Base-by-base conservation (phyloP, 2,888 invertebrate species). In the Julus scandinavius region DNA sequence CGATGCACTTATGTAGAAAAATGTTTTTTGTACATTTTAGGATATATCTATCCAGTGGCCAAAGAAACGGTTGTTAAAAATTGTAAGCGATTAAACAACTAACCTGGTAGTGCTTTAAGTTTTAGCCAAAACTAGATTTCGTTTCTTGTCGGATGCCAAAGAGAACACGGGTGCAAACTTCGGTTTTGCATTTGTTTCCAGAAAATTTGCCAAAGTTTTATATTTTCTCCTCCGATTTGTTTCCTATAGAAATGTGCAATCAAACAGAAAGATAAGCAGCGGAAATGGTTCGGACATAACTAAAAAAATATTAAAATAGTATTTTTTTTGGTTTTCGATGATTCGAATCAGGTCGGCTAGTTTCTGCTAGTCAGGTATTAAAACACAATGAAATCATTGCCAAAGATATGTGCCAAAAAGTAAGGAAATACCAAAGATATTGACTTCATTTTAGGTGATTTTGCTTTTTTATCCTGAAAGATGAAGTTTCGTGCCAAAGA, bases 1-100 rank as follows among this genome's bases (percentile, higher is more conserved):
- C 80, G 80, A 80, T 80, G 80, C 80, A 80, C 38, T 80, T 80
- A 80, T 29, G 72, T 72, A 72, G 72, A 80, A 80, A 80, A 38
- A 54, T 15, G 63, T 11, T 72, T 29, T 6, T 17, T 20, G 20
- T 7, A 29, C n/a, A 80, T 80, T 80, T 38, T 80, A 40, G 80
- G 80, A 38, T 80, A 29, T 72, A 72, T 29, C 0, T 29, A 29
- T 11, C 13, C 9, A 50, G 50, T 50, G 13, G 50, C 29, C 29
- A 29, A 29, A 29, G 50, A 50, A 50, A 50, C 50, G 6, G 50
- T 50, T 29, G 29, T 29, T 29, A 29, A 29, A 29, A 29, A 29
- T 29, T 29, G 29, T 29, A 29, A 29, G 29, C 29, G 29, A 29
- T 29, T 29, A 29, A 29, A 29, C 29, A 29, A 29, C 29, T 29